Base-by-base conservation (phyloP, 2,113 vertebrate species). In the Poicephalus meyeri region DNA sequence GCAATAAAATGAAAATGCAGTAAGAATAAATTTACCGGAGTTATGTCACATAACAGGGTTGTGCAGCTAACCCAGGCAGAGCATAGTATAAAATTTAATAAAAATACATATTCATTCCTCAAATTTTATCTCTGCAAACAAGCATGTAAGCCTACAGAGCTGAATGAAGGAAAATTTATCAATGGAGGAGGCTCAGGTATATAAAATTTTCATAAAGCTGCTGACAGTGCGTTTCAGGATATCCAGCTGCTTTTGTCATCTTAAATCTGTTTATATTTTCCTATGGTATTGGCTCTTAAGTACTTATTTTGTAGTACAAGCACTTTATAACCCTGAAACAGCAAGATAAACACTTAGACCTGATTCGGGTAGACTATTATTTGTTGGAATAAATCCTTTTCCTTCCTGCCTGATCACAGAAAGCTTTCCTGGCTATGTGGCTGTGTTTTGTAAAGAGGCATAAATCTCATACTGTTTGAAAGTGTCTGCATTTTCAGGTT, bases 291-390 rank as follows among this genome's bases (percentile, higher is more conserved):
- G 65, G 44, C 24, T 91, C 6, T 33, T 47, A 63, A 84, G n/a
- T 88, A 80, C 49, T 80, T 81, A 35, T 79, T 89, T 85, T 73
- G 58, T 95, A 89, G 52, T 94, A 92, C 44, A 87, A 89, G 79
- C 58, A 80, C 68, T n/a, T 89, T 80, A 73, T 71, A 78, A 78
- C 47, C 49, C 55, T 55, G 91, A 74, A 91, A 42, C 60, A 88
- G 55, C 42, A 86, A 88, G 80, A 63, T 69, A 92, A 80, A 86
- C 66, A 16, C 42, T 88, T 78, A 50, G 20, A 42, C 31, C 65
- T 81, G 64, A 39, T 92, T 47, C 37, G 80, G 46, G 70, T 31
- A 64, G 61, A 39, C 31, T 86, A 4, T 31, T 92, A 3, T 74
- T 80, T 70, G 42, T 42, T 86, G n/a, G 42, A 83, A 55, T 78